phyloP scores from a whole-genome alignment of 2,888 invertebrate genomes.

The Pandemis corylana region DNA sequence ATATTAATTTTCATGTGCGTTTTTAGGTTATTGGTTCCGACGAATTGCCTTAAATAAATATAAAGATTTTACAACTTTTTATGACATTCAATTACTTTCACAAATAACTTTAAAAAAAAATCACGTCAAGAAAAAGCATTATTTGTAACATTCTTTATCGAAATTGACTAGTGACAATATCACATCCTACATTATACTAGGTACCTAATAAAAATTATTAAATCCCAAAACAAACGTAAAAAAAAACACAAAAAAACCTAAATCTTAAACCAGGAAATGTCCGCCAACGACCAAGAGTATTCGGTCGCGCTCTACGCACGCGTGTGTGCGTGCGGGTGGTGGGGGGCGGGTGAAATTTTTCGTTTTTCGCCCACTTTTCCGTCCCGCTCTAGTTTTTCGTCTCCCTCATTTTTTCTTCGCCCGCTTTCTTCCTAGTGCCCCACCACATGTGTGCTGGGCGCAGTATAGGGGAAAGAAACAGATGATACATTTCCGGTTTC shows the following conservation, averaged over 20 bases:
- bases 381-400: conserved; percentile 85
- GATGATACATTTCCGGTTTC: conserved; percentile 74
- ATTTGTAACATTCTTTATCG: neutral
- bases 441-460: conserved; percentile 82
- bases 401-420: conserved; percentile 85
- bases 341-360: conserved; percentile 80
- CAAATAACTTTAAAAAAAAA: neutral
- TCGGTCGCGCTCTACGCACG: conserved; percentile 51
- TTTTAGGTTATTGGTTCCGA: too few relatives aligned
- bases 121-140: neutral
- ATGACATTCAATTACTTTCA: too few relatives aligned
- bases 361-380: conserved; percentile 85
- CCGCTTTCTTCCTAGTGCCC: conserved; percentile 84
- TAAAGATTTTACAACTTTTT: too few relatives aligned
- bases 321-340: conserved; percentile 76
- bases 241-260: neutral
- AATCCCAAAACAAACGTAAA: neutral
- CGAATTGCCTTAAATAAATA: too few relatives aligned
- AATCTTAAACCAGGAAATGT: conserved; percentile 47
- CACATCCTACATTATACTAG: neutral
- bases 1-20: too few relatives aligned
- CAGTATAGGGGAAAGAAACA: conserved; percentile 57
- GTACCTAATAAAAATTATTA: too few relatives aligned
- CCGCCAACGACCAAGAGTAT: conserved; percentile 62
- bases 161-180: neutral